phyloP scores from a whole-genome alignment of 1,140 invertebrate genomes.

The Megathymus violae region DNA sequence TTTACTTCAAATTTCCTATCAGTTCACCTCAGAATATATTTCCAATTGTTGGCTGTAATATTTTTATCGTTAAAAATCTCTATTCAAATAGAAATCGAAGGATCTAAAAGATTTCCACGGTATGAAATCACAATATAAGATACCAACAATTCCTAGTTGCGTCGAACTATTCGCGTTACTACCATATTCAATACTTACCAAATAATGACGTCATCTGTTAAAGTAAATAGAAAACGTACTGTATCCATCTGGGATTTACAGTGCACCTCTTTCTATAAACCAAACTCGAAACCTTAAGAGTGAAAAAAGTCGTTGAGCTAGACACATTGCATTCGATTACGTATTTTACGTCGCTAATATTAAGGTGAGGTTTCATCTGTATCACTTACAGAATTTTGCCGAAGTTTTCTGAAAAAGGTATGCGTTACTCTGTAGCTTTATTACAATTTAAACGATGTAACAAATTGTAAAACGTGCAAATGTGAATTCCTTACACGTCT shows the following conservation, averaged over 20 bases:
- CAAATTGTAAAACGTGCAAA: slow-evolving; percentile 78
- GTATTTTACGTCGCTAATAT: slow-evolving; percentile 5
- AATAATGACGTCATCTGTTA: slow-evolving; percentile 78
- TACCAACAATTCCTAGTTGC: slow-evolving; percentile 50
- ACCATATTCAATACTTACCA: slow-evolving; percentile 63
- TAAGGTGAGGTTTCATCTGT: slow-evolving; percentile 30
- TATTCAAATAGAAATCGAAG: background rate
- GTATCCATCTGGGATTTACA: slow-evolving; percentile 71
- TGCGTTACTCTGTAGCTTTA: slow-evolving; percentile 72
- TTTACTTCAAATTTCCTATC: too few species aligned
- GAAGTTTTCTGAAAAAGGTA: slow-evolving; percentile 44
- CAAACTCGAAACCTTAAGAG: slow-evolving; percentile 40
- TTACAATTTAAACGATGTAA: slow-evolving; percentile 80
- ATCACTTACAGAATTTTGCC: slow-evolving; percentile 11
- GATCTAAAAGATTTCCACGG: background rate
- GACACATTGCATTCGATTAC: slow-evolving; percentile 4
- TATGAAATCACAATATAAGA: background rate
- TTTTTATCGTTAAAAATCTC: too few species aligned
- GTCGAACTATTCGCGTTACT: slow-evolving; percentile 41
- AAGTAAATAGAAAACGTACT: slow-evolving; percentile 77
- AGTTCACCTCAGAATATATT: too few species aligned
- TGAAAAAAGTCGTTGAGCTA: slow-evolving; percentile 27
- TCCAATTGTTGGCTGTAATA: too few species aligned
- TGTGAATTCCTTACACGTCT: slow-evolving; percentile 70
- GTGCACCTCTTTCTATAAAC: slow-evolving; percentile 76